Evolutionary conservation across 1,140 invertebrate species (phyloP), one percentile per base, ranked within the genome.

Genomic region (Diachasmimorpha longicaudata): DNA sequence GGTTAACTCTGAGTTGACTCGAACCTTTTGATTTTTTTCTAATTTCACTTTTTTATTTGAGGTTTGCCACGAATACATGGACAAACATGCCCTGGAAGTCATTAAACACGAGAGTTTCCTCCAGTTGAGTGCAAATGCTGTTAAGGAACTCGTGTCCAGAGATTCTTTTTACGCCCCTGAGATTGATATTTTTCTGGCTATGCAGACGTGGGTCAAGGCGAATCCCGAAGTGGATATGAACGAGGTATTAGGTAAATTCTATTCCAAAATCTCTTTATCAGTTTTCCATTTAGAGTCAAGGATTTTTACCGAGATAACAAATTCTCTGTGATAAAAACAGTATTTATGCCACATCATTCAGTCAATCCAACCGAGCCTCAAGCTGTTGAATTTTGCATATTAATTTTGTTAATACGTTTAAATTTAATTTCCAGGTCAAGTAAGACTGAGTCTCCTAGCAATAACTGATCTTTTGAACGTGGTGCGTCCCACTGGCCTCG

Each of bases 81-180:
- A 99, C 87, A 92, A 92, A 79, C 94, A 98, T 90, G 96, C 98
- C 4, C 86, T 89, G 0, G 93, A 96, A 69, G 92, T 99, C 11
- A 91, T 99, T 48, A 90, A 92, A 72, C 94, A 96, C 82, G 94
- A 97, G 79, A 92, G 93, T 11, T 98, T 99, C 86, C 86, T 95
- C 10, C 92, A 93, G 81, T 89, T 99, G 4, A 98, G 97, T 74
- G 80, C 95, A 91, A 91, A 91, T 83, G 94, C 95, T 2, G 84
- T 97, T 19, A 93, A 93, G 80, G 94, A 96, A 84, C 90, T 99
- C n/a, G 91, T 99, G 44, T 92, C 93, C 67, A 90, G 97, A 69
- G 96, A 99, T 89, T 99, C 97, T 0, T 99, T 99, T 89, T 99
- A 96, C 90, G 97, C 96, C 0, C 93, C 94, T 4, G 98, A 99